Conservation (phyloP, 2,888 invertebrate species). For the Drosophila merina region DNA sequence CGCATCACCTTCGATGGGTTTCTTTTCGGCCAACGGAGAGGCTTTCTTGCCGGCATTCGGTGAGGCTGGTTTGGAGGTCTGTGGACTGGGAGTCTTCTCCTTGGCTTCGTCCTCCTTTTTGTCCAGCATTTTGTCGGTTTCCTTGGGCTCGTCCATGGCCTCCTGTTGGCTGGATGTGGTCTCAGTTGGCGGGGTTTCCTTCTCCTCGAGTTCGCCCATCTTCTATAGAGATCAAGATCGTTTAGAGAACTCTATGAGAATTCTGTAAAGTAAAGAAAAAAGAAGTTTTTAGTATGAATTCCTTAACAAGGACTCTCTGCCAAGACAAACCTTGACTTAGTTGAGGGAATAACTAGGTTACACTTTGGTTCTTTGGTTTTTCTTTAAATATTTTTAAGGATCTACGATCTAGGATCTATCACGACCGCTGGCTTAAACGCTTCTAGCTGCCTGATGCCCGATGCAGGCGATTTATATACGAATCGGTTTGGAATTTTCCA, state of each 20-base stretch:
- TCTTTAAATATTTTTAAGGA: conserved; percentile 41
- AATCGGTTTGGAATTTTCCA: background rate
- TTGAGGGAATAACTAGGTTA: conserved; percentile 35
- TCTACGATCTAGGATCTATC: conserved; percentile 80
- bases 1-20: conserved; percentile 18
- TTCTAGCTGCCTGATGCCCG: conserved; percentile 58
- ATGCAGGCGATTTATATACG: conserved; percentile 53
- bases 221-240: conserved; percentile 13
- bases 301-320: background rate
- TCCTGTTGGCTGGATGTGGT: conserved; percentile 76
- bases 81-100: conserved; percentile 68
- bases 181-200: conserved; percentile 82
- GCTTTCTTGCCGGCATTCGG: conserved; percentile 72
- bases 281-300: conserved; percentile 10
- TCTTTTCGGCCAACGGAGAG: conserved; percentile 37
- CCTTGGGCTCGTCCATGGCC: conserved; percentile 82
- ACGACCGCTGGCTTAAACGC: conserved; percentile 70
- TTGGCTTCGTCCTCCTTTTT: conserved; percentile 72
- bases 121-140: conserved; percentile 84
- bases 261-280: conserved; percentile 45
- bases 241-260: conserved; percentile 62
- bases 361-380: conserved; percentile 32
- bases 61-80: conserved; percentile 71
- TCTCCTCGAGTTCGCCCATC: conserved; percentile 84
- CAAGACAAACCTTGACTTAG: conserved; percentile 50